Evolutionary conservation across 2,113 vertebrate genomes (phyloP).

Genomic region (Pterocles orientalis): DNA sequence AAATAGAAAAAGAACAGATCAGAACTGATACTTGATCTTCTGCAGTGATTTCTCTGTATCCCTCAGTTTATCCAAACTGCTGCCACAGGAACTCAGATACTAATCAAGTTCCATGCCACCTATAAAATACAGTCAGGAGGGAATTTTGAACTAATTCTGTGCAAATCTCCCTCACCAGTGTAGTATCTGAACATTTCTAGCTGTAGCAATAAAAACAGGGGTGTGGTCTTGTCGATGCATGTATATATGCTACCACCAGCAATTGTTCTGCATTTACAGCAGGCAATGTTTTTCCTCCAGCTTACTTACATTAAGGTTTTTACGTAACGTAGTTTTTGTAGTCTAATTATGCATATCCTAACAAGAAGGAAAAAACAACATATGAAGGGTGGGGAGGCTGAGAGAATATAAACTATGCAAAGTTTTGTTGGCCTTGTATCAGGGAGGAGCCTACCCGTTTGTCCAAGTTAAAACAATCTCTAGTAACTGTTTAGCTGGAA

Average conservation of each 20-base stretch:
- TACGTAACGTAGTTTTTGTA: neutral
- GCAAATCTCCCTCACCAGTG: neutral
- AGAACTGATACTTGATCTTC: neutral
- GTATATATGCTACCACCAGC: neutral
- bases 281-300: neutral
- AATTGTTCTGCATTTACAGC: neutral
- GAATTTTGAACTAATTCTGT: neutral
- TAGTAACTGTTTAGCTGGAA: conserved; percentile 42
- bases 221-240: neutral
- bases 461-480: conserved; percentile 55
- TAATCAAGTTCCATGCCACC: neutral
- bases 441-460: conserved; percentile 29
- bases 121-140: neutral
- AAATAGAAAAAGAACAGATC: neutral
- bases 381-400: conserved; percentile 50
- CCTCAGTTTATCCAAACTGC: neutral
- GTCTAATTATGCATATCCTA: conserved; percentile 44
- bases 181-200: neutral
- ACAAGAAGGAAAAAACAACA: conserved; percentile 56
- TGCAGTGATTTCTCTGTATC: neutral
- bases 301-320: neutral
- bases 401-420: conserved; percentile 42
- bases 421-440: conserved; percentile 45
- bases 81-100: neutral
- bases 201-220: neutral